Evolutionary conservation across 1,140 invertebrate species (phyloP), one percentile per base, ranked within the genome.

Genomic region (Drosophila miranda): DNA sequence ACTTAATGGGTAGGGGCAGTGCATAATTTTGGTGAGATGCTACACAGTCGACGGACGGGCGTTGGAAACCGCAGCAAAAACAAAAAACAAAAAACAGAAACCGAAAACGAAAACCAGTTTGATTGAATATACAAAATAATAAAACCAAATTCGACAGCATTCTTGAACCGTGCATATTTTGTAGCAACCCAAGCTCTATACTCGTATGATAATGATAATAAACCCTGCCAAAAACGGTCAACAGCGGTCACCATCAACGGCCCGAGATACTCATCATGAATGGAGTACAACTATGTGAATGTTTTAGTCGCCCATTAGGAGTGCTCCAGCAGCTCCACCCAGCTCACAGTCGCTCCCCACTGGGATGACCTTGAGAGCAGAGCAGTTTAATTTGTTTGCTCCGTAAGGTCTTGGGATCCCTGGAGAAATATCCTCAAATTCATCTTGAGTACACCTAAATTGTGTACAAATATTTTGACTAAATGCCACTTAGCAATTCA

Each of bases 111-210:
- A 78, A 82, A 84, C 81, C 77, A 62, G 81, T 84, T 84, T 75
- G 46, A 68, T 75, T 67, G 48, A 58, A 75, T 68, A 73, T 72
- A 69, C 69, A 80, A 76, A 56, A 68, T 72, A 76, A 75, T 86
- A 80, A 80, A 84, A 84, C 67, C 76, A 52, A 76, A 86, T 61
- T 84, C 63, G 78, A 71, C 81, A 81, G 64, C 77, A 84, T 84
- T 84, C 77, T 84, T 84, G 48, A 56, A 79, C 67, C 50, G 73
- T 81, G 82, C 77, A 86, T 75, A 72, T 60, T 72, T 79, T 75
- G 75, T 71, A 75, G 83, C 86, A 80, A 78, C 69, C 77, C 34
- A 13, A 13, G 11, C 34, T 4, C 34, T 38, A 11, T 38, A 13
- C 81, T 78, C 64, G 64, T 81, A 86, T 77, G 53, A 84, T 68